Evolutionary conservation across 2,113 vertebrate species (phyloP).

Genomic region (Poeciliopsis prolifica): DNA sequence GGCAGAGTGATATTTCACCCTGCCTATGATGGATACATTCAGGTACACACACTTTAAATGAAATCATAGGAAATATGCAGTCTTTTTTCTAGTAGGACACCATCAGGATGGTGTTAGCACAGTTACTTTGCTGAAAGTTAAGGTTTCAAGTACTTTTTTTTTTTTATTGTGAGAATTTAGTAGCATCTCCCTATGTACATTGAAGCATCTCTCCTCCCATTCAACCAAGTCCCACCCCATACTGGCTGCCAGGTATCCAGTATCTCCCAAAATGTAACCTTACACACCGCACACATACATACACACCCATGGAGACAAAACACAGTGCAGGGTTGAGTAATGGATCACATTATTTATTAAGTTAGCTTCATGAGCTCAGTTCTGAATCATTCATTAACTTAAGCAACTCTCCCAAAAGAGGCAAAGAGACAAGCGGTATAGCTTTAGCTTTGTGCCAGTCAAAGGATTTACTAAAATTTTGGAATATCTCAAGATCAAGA

Average conservation of each 20-base stretch:
- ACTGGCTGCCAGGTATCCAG: conserved; percentile 85
- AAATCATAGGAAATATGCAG: neutral
- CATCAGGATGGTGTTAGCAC: no score
- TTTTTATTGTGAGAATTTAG: conserved; percentile 16
- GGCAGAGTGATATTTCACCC: conserved; percentile 82
- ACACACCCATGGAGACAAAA: conserved; percentile 25
- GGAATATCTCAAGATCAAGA: conserved; percentile 50
- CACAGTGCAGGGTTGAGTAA: conserved; percentile 86
- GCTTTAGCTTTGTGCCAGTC: conserved; percentile 59
- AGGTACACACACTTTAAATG: conserved; percentile 44
- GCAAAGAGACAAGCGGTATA: conserved; percentile 39
- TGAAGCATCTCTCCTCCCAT: conserved; percentile 33
- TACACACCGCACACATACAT: conserved; percentile 60
- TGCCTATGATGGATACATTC: conserved; percentile 53
- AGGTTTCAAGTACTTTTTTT: neutral
- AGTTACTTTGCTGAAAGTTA: neutral
- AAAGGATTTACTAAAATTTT: conserved; percentile 42
- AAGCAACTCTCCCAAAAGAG: conserved; percentile 64
- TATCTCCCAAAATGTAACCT: conserved; percentile 82
- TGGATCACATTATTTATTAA: conserved; percentile 93
- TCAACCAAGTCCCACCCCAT: conserved; percentile 45
- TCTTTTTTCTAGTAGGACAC: neutral
- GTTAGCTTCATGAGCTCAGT: conserved; percentile 84
- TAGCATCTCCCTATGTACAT: conserved; percentile 1
- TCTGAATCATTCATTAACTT: conserved; percentile 94